A percentile compares a stretch with the other conserved stretches of the same genome.
Conservation (phyloP, 2,888 invertebrate genomes). For the Crioceris asparagi region DNA sequence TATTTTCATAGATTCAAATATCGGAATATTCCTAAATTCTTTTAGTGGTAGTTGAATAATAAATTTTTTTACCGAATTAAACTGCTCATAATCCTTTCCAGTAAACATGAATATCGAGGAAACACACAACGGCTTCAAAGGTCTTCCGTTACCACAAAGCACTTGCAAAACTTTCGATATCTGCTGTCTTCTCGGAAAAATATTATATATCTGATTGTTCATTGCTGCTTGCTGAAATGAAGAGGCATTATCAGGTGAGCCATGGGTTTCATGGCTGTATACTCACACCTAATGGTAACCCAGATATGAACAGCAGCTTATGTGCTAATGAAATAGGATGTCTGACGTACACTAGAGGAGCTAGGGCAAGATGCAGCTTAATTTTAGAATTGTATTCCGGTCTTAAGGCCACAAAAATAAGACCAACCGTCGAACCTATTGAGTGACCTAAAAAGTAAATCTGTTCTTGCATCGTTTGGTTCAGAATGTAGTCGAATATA, state of each 20-base stretch:
- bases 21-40: too few species aligned
- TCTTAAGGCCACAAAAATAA: constrained; percentile 37
- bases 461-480: constrained; percentile 38
- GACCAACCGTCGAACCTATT: constrained; percentile 44
- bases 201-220: constrained; percentile 26
- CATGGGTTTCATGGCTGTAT: neutral
- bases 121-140: constrained; percentile 45
- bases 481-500: constrained; percentile 46
- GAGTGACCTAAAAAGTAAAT: constrained; percentile 55
- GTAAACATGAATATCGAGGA: constrained; percentile 48
- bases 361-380: constrained; percentile 30
- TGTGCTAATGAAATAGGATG: constrained; percentile 23
- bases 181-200: constrained; percentile 31
- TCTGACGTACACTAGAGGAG: constrained; percentile 31
- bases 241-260: neutral
- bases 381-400: constrained; percentile 36
- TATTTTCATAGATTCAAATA: too few species aligned
- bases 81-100: constrained; percentile 46
- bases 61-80: constrained; percentile 49
- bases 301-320: constrained; percentile 15
- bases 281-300: constrained; percentile 12
- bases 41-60: too few species aligned
- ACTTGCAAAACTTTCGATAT: constrained; percentile 26
- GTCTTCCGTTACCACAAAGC: constrained; percentile 39
- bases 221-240: constrained; percentile 24